A percentile compares a stretch with the other conserved stretches of the same genome.
phyloP scores from a whole-genome alignment of 2,113 vertebrate species.

The Orthochromis indermauri region DNA sequence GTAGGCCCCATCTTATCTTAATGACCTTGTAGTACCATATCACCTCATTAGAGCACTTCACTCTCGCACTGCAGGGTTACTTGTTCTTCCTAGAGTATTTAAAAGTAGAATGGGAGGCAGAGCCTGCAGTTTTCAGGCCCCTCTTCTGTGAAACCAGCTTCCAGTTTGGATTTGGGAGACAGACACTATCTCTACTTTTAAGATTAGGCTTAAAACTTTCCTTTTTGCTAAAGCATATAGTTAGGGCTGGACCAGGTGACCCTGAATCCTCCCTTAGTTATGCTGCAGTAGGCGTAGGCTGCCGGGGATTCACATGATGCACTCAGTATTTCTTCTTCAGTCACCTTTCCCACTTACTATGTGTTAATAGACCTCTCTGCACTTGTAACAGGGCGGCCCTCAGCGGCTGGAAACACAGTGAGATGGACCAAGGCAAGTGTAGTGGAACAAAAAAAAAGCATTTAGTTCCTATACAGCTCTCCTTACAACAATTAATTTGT shows the following conservation, averaged over 20 bases:
- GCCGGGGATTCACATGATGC: neutral
- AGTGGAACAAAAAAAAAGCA: too few relatives aligned
- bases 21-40: neutral
- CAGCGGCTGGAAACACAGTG: too few relatives aligned
- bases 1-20: neutral
- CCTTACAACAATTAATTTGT: too few relatives aligned
- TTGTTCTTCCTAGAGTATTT: neutral
- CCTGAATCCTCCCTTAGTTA: neutral
- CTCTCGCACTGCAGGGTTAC: fast-evolving
- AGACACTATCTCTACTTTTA: neutral
- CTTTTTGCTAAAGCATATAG: neutral
- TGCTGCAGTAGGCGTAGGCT: fast-evolving
- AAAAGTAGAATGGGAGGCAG: neutral
- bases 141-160: neutral
- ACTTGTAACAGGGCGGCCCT: too few relatives aligned
- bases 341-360: neutral
- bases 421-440: too few relatives aligned
- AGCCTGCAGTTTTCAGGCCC: fast-evolving
- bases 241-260: too few relatives aligned
- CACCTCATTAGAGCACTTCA: fast-evolving
- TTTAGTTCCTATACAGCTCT: too few relatives aligned
- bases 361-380: neutral
- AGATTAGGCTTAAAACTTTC: neutral
- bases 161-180: fast-evolving
- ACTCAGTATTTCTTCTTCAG: fast-evolving